Conservation (phyloP, 1,140 invertebrate species). For the Cephus cinctus region DNA sequence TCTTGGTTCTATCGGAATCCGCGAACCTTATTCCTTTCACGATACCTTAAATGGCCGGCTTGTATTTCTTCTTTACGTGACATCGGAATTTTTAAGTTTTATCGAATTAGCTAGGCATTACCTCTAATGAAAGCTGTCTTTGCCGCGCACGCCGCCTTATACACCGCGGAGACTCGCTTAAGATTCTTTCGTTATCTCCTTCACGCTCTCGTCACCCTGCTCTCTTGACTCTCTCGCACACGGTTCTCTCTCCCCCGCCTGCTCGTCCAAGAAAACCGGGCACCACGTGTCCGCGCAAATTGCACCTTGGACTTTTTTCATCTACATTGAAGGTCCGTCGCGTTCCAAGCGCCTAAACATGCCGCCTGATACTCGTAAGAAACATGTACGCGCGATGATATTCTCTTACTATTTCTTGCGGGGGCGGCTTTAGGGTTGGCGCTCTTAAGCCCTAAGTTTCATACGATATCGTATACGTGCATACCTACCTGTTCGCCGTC, state of each 20-base stretch:
- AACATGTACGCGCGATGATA: no score
- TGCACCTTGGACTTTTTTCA: conserved; percentile 33
- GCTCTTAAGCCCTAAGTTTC: no score
- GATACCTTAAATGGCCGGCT: no score
- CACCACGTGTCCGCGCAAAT: conserved; percentile 40
- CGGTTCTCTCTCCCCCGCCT: neutral
- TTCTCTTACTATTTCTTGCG: conserved; percentile 19
- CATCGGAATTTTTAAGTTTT: conserved; percentile 19
- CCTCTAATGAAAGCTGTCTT: conserved; percentile 16
- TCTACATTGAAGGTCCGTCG: conserved; percentile 16
- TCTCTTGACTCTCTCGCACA: neutral
- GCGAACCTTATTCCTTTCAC: no score
- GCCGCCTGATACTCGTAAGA: no score
- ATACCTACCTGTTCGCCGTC: conserved; percentile 5
- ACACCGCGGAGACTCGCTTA: no score
- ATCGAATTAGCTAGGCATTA: conserved; percentile 22
- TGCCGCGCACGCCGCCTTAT: conserved; percentile 1
- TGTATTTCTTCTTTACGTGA: conserved; percentile 22
- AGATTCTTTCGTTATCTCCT: neutral
- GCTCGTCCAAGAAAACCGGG: no score
- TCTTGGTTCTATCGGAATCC: no score
- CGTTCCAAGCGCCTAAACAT: conserved; percentile 40
- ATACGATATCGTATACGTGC: no score
- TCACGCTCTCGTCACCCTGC: neutral
- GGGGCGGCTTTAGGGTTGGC: no score